Percentiles rank a stretch among this genome's conserved stretches.
phyloP scores from a whole-genome alignment of 2,888 invertebrate genomes.

The Acleris emargana region DNA sequence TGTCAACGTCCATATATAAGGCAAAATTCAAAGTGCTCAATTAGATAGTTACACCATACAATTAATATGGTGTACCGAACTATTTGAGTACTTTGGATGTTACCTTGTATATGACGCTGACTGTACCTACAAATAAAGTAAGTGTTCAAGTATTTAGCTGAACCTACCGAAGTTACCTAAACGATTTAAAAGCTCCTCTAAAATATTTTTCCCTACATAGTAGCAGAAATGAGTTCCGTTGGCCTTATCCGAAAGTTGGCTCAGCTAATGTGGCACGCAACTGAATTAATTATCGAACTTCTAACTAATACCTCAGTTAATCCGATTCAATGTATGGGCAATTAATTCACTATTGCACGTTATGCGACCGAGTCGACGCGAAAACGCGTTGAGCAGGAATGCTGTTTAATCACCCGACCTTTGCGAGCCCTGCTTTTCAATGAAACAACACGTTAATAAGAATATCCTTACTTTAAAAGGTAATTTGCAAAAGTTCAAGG shows the following conservation, averaged over 20 bases:
- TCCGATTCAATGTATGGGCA: slow-evolving; percentile 28
- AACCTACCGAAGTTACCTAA: background rate
- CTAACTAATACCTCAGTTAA: slow-evolving; percentile 8
- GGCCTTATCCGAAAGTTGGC: too few species aligned
- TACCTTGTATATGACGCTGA: too few species aligned
- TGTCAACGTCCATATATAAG: too few species aligned
- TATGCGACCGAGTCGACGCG: slow-evolving; percentile 23
- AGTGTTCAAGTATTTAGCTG: background rate
- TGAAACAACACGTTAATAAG: slow-evolving; percentile 45
- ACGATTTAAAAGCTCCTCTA: background rate
- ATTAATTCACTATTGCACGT: slow-evolving; percentile 32
- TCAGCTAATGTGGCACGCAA: background rate
- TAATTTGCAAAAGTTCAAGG: slow-evolving; percentile 35
- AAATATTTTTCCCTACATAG: background rate
- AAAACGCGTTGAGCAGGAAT: slow-evolving; percentile 27
- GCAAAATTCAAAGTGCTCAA: too few species aligned
- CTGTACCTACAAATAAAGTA: background rate
- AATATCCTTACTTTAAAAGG: slow-evolving; percentile 51
- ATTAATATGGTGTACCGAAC: too few species aligned
- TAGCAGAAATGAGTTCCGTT: background rate
- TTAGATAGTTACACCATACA: too few species aligned
- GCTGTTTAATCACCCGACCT: slow-evolving; percentile 36
- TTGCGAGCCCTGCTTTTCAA: slow-evolving; percentile 31
- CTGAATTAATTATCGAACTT: background rate
- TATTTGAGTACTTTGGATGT: too few species aligned